Conservation (phyloP, 2,888 invertebrate species). For the Pardosa pseudoannulata region DNA sequence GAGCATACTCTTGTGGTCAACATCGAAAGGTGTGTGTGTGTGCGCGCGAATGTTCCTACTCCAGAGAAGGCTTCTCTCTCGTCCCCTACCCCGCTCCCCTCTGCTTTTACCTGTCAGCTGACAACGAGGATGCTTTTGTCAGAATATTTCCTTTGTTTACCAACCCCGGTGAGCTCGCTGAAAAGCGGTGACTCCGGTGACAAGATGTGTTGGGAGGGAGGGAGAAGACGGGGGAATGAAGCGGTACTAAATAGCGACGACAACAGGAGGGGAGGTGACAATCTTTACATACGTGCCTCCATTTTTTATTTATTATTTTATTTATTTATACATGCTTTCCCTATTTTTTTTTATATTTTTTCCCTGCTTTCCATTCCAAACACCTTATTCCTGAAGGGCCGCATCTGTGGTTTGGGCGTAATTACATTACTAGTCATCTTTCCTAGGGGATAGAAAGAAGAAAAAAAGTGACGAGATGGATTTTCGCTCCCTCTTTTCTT, state of each 20-base stretch:
- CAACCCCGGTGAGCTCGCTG: slow-evolving; percentile 22
- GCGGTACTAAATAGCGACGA: slow-evolving; percentile 64
- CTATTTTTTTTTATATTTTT: too few species aligned
- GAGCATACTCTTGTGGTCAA: slow-evolving; percentile 71
- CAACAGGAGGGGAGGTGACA: slow-evolving; percentile 50
- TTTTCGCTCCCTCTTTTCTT: too few species aligned
- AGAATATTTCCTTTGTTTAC: slow-evolving; percentile 72
- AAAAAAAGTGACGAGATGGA: too few species aligned
- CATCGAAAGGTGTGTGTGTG: slow-evolving; percentile 32
- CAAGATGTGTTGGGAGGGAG: slow-evolving; percentile 31
- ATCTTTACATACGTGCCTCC: slow-evolving; percentile 51
- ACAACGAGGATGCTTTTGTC: slow-evolving; percentile 64
- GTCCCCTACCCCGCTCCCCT: slow-evolving; percentile 21
- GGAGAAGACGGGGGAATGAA: too few species aligned
- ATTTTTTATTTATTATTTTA: slow-evolving; percentile 9
- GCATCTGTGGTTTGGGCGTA: slow-evolving; percentile 55
- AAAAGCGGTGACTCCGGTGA: slow-evolving; percentile 53
- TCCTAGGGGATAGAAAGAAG: background rate
- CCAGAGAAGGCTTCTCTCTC: background rate
- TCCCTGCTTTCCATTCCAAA: too few species aligned
- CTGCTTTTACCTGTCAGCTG: slow-evolving; percentile 66
- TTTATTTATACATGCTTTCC: too few species aligned
- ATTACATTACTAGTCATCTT: slow-evolving; percentile 53
- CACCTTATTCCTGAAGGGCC: slow-evolving; percentile 28
- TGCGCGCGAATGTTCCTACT: too few species aligned